Evolutionary conservation across 2,888 invertebrate genomes (phyloP).

Genomic region (Sminthurides aquaticus): DNA sequence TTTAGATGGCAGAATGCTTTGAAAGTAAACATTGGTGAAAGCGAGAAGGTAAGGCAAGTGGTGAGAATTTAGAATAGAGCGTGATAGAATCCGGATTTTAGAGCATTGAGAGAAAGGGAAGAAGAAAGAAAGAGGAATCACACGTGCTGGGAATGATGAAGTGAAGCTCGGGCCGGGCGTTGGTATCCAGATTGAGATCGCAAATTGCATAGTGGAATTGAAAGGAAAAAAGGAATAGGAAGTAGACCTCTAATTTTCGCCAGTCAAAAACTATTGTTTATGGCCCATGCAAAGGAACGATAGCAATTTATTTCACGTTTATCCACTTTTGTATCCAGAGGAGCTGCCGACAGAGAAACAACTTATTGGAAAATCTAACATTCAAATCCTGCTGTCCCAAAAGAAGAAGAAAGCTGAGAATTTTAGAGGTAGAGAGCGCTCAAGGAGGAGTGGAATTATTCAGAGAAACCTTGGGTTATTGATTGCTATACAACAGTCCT

Average conservation of each 20-base stretch:
- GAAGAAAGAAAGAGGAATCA: slow-evolving; percentile 1
- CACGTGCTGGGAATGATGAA: slow-evolving; percentile 4
- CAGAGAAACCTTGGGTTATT: no score
- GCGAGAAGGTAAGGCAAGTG: neutral
- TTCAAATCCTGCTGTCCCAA: no score
- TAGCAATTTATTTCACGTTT: slow-evolving; percentile 23
- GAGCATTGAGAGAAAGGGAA: slow-evolving; percentile 8
- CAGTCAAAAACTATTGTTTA: slow-evolving; percentile 35
- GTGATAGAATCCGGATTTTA: neutral
- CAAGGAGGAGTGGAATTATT: no score
- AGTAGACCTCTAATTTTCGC: slow-evolving; percentile 30
- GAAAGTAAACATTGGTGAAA: slow-evolving; percentile 1
- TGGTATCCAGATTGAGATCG: slow-evolving; percentile 1
- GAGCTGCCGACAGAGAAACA: no score
- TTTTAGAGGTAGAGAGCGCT: no score
- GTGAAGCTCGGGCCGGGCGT: neutral
- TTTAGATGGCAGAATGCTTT: no score
- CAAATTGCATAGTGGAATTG: neutral
- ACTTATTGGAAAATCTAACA: no score
- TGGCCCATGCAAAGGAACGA: slow-evolving; percentile 33
- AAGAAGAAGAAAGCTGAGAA: no score
- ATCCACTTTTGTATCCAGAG: neutral
- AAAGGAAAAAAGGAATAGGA: slow-evolving; percentile 7
- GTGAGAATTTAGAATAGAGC: neutral
- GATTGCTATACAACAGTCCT: no score